Base-by-base conservation (phyloP, 2,113 vertebrate species). In the Abramis brama region DNA sequence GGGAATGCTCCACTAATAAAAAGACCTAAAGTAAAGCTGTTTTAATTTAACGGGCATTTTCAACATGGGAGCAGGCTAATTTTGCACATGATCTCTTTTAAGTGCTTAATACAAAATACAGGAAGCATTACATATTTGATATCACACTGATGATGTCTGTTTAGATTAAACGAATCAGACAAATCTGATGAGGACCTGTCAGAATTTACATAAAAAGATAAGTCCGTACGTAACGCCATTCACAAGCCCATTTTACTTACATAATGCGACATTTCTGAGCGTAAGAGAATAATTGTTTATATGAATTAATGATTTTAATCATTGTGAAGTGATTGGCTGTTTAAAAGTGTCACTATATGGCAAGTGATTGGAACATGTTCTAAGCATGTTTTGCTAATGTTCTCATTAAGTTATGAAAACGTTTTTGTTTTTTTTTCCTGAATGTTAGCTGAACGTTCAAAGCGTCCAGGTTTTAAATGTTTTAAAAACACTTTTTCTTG, bases 81-180 rank as follows among this genome's bases (percentile, higher is more conserved):
- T 81, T 81, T 81, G 79, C 79, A 81, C 79, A 47, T 27, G 17
- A 47, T 66, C 75, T 27, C 43, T 52, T 55, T 5, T 30, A 77
- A 77, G 50, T 52, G 39, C 27, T 55, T 33, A 57, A 30, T 77
- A 30, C 10, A 52, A 77, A 77, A 52, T 23, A 36, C 30, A 55
- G n/a, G 15, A 78, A 1, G 2, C 6, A 6, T 43, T 45, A 47
- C 50, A 21, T 57, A 55, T 55, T 78, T 30, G 17, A 33, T 78
- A 33, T 23, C 2, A 21, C 75, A 30, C 45, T 11, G 50, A 15
- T 77, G 4, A 33, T 55, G 47, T 77, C 73, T 47, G 43, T 52
- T 45, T 50, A 52, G 73, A 52, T 57, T 55, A 57, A 19, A 77
- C 21, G 0, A 77, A 55, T 73, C 11, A 13, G 70, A n/a, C 36